phyloP scores from a whole-genome alignment of 2,113 vertebrate genomes.

The Thymallus thymallus region DNA sequence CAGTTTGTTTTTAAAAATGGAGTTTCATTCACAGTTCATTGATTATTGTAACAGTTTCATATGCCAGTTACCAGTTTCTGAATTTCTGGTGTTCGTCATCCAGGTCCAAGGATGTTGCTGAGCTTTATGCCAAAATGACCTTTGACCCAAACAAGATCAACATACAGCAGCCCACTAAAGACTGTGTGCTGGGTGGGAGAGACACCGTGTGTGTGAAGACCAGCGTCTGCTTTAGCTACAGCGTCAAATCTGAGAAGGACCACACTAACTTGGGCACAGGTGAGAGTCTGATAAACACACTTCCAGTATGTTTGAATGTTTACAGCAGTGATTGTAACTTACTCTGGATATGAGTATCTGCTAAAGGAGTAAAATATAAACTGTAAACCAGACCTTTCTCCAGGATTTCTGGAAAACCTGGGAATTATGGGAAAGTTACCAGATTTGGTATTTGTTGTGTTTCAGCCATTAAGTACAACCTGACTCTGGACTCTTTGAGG shows the following conservation, averaged over 20 bases:
- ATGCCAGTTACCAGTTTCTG: not conserved
- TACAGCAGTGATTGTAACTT: too few species aligned
- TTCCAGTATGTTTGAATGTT: too few species aligned
- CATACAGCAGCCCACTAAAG: constrained; percentile 81
- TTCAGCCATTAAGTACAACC: constrained; percentile 65
- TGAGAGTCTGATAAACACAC: not conserved
- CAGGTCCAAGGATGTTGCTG: constrained; percentile 95
- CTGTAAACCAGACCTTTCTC: too few species aligned
- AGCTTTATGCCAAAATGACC: constrained; percentile 82
- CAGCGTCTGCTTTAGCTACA: constrained; percentile 81
- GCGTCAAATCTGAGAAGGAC: constrained; percentile 76
- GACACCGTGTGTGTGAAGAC: constrained; percentile 81
- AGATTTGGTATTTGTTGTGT: not conserved
- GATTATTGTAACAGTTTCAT: too few species aligned
- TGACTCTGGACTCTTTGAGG: constrained; percentile 70
- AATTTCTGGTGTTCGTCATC: constrained; percentile 8
- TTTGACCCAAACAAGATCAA: constrained; percentile 88
- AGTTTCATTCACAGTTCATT: too few species aligned
- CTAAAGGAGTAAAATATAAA: too few species aligned
- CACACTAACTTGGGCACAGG: not conserved
- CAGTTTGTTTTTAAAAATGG: too few species aligned
- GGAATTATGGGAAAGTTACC: not conserved
- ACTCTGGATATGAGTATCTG: too few species aligned
- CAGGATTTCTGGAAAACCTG: too few species aligned
- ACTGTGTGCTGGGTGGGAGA: constrained; percentile 71